A percentile compares a stretch with the other conserved stretches of the same genome.
Conservation (phyloP, 2,113 vertebrate species). For the Upupa epops region DNA sequence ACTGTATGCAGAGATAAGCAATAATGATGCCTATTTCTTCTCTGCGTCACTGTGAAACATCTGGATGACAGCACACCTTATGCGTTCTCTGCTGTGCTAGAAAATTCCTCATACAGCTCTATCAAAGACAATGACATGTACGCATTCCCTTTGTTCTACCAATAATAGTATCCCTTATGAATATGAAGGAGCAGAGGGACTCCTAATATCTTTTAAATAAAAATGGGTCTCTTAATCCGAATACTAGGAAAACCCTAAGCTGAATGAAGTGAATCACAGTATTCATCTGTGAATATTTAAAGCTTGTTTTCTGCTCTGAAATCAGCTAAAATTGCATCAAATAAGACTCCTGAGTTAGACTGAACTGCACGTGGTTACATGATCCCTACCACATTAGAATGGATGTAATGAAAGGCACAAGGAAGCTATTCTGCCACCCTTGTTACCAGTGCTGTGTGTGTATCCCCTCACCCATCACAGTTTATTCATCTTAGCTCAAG, state of each 20-base stretch:
- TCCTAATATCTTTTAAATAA: not conserved
- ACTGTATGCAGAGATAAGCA: not conserved
- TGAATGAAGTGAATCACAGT: conserved; percentile 2
- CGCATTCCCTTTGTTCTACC: not conserved
- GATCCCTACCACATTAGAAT: not conserved
- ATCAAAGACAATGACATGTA: not conserved
- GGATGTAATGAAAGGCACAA: not conserved
- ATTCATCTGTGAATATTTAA: conserved; percentile 16
- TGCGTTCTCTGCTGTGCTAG: not conserved
- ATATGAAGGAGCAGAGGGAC: not conserved
- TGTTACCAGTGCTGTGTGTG: not conserved
- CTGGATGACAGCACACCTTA: not conserved
- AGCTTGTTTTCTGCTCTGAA: conserved; percentile 11
- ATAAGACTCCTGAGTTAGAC: not conserved
- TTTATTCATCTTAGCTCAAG: not conserved
- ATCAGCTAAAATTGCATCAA: not conserved
- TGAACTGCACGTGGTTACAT: not conserved
- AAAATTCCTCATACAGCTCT: not conserved
- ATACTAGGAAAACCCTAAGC: not conserved
- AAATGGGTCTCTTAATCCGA: not conserved
- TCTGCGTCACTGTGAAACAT: not conserved
- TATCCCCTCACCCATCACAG: not conserved
- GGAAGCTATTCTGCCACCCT: not conserved
- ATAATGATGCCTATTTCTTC: not conserved
- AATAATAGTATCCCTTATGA: not conserved